phyloP scores from a whole-genome alignment of 2,113 vertebrate species.

The Picathartes gymnocephalus region DNA sequence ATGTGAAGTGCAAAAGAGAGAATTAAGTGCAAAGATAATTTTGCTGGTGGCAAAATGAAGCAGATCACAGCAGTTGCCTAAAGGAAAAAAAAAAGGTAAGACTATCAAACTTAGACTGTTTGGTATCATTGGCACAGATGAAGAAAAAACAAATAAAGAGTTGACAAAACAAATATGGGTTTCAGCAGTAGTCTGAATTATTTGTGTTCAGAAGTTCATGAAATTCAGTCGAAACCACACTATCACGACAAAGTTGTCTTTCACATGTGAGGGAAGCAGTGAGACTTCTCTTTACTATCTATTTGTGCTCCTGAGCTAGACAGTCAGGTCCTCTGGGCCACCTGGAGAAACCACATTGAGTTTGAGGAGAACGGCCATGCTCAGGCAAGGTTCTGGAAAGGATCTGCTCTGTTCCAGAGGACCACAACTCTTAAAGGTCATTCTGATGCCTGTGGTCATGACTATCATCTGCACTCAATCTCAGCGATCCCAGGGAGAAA shows the following conservation, averaged over 20 bases:
- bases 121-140: background rate
- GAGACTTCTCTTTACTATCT: background rate
- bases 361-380: accelerated
- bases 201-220: background rate
- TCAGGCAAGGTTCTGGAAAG: background rate
- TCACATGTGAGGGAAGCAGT: background rate
- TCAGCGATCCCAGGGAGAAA: slow-evolving; percentile 83
- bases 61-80: background rate
- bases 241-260: background rate
- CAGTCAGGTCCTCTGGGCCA: background rate
- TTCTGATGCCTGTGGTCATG: slow-evolving; percentile 1
- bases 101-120: background rate
- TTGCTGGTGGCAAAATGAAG: background rate
- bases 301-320: background rate
- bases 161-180: background rate
- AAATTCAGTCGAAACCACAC: background rate
- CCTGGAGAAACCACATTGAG: background rate
- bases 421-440: slow-evolving; percentile 4
- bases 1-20: background rate
- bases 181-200: background rate
- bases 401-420: background rate
- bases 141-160: background rate
- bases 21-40: background rate
- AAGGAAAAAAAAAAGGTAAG: background rate
- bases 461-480: slow-evolving; percentile 27